Percentiles rank a stretch among this genome's conserved stretches.
Conservation (phyloP, 2,888 invertebrate genomes). For the Pollenia labialis region DNA sequence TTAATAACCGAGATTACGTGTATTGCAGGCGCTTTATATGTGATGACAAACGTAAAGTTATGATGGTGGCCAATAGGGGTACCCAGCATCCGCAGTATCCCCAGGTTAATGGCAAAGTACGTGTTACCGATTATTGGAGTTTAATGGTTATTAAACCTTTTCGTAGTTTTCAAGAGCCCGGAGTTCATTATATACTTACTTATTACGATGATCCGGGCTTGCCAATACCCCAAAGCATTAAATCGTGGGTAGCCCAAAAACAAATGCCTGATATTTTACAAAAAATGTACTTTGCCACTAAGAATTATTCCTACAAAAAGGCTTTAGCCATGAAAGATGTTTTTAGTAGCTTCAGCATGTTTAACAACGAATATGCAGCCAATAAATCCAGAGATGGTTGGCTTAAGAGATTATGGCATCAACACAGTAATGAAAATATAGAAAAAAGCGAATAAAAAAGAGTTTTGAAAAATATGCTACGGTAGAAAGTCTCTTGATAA, state of each 20-base stretch:
- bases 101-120: slow-evolving; percentile 87
- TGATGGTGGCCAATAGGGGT: slow-evolving; percentile 88
- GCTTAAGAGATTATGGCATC: slow-evolving; percentile 75
- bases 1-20: slow-evolving; percentile 94
- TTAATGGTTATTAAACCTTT: slow-evolving; percentile 92
- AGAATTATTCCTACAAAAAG: slow-evolving; percentile 85
- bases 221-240: slow-evolving; percentile 89
- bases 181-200: slow-evolving; percentile 90
- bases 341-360: slow-evolving; percentile 75
- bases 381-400: slow-evolving; percentile 80
- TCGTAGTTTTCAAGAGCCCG: slow-evolving; percentile 81
- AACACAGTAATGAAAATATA: slow-evolving; percentile 64
- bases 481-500: not conserved
- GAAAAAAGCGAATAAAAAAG: slow-evolving; percentile 33
- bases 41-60: slow-evolving; percentile 86
- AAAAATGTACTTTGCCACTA: slow-evolving; percentile 89
- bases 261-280: slow-evolving; percentile 91
- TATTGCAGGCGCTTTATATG: slow-evolving; percentile 89
- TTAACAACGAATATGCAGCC: slow-evolving; percentile 79
- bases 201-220: slow-evolving; percentile 95
- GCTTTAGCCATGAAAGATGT: slow-evolving; percentile 82
- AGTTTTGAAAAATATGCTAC: not conserved
- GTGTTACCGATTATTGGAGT: slow-evolving; percentile 93
- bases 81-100: slow-evolving; percentile 90
- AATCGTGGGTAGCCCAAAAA: slow-evolving; percentile 90